phyloP scores from a whole-genome alignment of 2,113 vertebrate species.

The Odontesthes bonariensis region DNA sequence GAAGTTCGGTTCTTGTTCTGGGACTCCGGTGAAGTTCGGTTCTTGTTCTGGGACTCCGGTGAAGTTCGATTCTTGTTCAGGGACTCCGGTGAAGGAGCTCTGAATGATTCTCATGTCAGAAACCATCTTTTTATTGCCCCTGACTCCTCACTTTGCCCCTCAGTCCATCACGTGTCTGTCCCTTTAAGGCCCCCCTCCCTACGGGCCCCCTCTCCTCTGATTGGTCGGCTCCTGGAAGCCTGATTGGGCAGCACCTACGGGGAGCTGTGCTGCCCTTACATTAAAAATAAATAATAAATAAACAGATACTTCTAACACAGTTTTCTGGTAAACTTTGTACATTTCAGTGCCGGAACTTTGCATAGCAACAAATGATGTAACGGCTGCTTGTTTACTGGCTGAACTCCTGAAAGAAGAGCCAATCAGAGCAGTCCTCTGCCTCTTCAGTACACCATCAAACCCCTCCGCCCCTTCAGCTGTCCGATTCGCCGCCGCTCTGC shows the following conservation, averaged over 20 bases:
- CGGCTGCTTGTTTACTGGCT: slow-evolving; percentile 13
- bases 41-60: neutral
- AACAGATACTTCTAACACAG: neutral
- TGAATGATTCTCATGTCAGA: too few relatives aligned
- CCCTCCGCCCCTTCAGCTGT: slow-evolving; percentile 67
- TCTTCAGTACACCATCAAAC: slow-evolving; percentile 46
- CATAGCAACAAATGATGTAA: slow-evolving; percentile 15
- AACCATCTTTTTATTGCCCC: too few relatives aligned
- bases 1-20: neutral
- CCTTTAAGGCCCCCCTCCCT: neutral
- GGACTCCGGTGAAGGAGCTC: too few relatives aligned
- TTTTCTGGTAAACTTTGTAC: neutral
- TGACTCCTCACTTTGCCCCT: too few relatives aligned
- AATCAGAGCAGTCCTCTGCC: slow-evolving; percentile 16
- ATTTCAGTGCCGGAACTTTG: neutral
- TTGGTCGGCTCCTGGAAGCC: neutral
- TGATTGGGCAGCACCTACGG: neutral
- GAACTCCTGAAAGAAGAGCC: slow-evolving; percentile 22
- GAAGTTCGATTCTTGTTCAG: neutral
- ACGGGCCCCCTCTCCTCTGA: neutral
- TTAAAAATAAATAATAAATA: neutral
- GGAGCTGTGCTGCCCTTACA: neutral
- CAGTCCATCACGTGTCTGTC: neutral
- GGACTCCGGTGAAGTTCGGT: too few relatives aligned
- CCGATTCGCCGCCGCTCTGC: slow-evolving; percentile 60